Percentiles rank a stretch among this genome's conserved stretches.
phyloP scores from a whole-genome alignment of 2,888 invertebrate species.

The Cancer borealis region DNA sequence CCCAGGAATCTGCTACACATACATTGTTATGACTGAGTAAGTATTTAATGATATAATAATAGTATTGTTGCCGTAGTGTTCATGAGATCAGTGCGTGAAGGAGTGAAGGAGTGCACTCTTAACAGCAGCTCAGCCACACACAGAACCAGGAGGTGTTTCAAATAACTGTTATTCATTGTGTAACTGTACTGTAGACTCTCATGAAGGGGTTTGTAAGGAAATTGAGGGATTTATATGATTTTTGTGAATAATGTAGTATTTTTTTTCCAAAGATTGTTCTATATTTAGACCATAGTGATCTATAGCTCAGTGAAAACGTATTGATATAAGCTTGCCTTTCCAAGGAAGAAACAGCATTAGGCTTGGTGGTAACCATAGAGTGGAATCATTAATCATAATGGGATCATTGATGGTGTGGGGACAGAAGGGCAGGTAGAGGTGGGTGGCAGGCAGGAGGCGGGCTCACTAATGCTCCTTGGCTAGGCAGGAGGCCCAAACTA shows the following conservation, averaged over 20 bases:
- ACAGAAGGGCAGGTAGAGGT: constrained; percentile 64
- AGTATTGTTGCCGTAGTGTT: neutral
- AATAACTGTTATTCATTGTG: neutral
- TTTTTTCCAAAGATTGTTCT: neutral
- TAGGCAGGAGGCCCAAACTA: neutral
- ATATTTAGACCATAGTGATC: neutral
- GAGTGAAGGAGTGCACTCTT: neutral
- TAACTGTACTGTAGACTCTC: neutral
- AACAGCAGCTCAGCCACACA: neutral
- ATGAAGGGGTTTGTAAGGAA: neutral
- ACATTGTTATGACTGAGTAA: constrained; percentile 44
- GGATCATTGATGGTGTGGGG: constrained; percentile 62
- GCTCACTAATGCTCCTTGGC: constrained; percentile 60
- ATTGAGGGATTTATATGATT: neutral
- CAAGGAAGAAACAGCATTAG: constrained; percentile 26
- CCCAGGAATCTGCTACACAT: constrained; percentile 41
- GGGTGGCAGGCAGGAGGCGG: constrained; percentile 62
- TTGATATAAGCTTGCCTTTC: neutral
- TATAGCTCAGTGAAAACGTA: neutral
- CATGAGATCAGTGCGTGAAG: neutral
- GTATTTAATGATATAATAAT: constrained; percentile 18
- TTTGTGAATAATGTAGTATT: neutral
- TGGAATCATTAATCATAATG: constrained; percentile 72
- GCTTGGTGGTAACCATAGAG: constrained; percentile 43
- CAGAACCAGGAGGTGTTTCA: neutral